phyloP scores from a whole-genome alignment of 2,113 vertebrate species.

The Lontra canadensis region DNA sequence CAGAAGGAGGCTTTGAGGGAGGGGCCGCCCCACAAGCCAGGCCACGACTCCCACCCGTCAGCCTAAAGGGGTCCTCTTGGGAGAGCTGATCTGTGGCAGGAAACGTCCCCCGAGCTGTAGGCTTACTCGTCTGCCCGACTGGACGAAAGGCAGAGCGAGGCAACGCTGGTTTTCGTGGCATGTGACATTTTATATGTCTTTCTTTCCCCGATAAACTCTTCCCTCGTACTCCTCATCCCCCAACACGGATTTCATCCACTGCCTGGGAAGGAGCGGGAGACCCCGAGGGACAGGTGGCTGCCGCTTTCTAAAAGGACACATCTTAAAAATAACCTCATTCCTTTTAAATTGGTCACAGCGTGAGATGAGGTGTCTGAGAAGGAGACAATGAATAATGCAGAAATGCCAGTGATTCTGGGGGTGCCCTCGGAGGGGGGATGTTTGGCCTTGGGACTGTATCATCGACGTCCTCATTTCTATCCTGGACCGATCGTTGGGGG shows the following conservation, averaged over 20 bases:
- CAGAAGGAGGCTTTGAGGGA: too few species aligned
- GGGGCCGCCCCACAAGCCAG: too few species aligned
- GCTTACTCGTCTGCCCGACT: not conserved
- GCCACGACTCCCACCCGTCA: accelerated
- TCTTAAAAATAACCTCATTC: conserved; percentile 56
- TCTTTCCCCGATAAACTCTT: not conserved
- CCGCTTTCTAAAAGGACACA: conserved; percentile 16
- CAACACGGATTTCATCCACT: not conserved
- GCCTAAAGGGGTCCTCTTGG: not conserved
- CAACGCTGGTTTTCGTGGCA: not conserved
- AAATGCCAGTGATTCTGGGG: not conserved
- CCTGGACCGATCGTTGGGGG: not conserved
- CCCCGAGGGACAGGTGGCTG: not conserved
- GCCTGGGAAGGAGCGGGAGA: not conserved
- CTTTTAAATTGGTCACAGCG: not conserved
- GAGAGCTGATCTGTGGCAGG: not conserved
- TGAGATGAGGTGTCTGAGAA: not conserved
- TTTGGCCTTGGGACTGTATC: not conserved
- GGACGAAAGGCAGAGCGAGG: not conserved
- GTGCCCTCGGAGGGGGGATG: accelerated
- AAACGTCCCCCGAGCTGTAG: accelerated
- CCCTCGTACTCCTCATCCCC: not conserved
- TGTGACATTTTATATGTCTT: not conserved
- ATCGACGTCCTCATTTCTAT: not conserved
- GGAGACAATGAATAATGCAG: conserved; percentile 53